Evolutionary conservation across 2,888 invertebrate genomes (phyloP).

Genomic region (Drosophila picticornis): DNA sequence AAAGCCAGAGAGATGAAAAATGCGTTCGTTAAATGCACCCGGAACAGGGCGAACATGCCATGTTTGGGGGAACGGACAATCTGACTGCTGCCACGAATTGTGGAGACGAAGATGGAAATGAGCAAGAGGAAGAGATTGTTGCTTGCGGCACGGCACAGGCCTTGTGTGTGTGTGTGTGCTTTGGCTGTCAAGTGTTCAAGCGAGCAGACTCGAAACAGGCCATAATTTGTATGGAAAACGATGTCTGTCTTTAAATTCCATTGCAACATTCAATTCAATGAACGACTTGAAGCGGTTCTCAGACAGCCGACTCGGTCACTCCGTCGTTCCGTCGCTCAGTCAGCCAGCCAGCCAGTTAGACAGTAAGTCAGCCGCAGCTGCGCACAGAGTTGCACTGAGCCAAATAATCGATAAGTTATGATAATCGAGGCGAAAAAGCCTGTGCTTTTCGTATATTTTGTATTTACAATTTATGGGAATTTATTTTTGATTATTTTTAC

Average conservation of each 20-base stretch:
- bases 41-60: constrained; percentile 33
- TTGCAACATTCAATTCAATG: constrained; percentile 70
- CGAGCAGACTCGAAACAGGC: constrained; percentile 37
- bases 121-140: background rate
- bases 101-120: background rate
- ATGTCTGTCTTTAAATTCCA: constrained; percentile 65
- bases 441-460: background rate
- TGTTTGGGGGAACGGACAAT: constrained; percentile 7
- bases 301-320: constrained; percentile 9
- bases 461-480: background rate
- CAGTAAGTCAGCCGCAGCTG: constrained; percentile 54
- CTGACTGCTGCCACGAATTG: background rate
- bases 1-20: constrained; percentile 59
- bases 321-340: background rate
- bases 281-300: constrained; percentile 62
- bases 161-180: background rate
- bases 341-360: background rate
- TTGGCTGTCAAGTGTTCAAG: constrained; percentile 33
- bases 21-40: constrained; percentile 69
- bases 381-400: constrained; percentile 41
- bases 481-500: background rate
- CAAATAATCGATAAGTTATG: constrained; percentile 10
- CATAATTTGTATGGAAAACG: constrained; percentile 57
- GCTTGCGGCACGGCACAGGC: constrained; percentile 14
- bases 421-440: too few species aligned